Conservation (phyloP, 1,140 invertebrate genomes). For the Oscheius sp. region DNA sequence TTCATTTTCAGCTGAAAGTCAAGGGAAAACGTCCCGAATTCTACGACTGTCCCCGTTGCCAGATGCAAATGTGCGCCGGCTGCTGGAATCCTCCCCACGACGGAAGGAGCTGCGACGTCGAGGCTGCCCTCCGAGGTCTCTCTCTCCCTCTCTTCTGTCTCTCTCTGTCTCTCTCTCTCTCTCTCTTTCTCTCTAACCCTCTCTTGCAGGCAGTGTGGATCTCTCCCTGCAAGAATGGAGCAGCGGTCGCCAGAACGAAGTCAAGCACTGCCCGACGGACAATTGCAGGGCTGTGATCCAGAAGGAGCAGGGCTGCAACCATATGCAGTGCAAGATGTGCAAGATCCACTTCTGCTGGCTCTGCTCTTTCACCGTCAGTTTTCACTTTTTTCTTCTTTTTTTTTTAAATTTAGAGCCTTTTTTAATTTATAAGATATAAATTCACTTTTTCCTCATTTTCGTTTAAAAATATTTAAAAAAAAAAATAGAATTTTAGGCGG, state of each 20-base stretch:
- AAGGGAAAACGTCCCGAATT: neutral
- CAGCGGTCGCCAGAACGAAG: neutral
- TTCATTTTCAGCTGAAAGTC: no score
- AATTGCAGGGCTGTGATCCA: constrained; percentile 1
- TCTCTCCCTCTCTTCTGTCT: neutral
- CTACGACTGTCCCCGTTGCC: neutral
- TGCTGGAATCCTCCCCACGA: constrained; percentile 1
- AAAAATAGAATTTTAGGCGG: neutral
- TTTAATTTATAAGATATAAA: no score
- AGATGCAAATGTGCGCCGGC: neutral
- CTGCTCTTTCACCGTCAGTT: constrained; percentile 3
- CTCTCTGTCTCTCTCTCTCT: neutral
- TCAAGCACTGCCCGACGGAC: constrained; percentile 1
- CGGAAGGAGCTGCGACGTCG: neutral
- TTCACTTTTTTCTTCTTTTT: neutral
- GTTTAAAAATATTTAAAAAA: no score
- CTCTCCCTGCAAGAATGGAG: neutral
- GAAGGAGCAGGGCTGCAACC: constrained; percentile 14
- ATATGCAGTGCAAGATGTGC: constrained; percentile 8
- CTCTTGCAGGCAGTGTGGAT: neutral
- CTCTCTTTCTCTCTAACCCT: neutral
- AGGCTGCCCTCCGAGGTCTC: neutral
- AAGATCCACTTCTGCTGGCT: constrained; percentile 19
- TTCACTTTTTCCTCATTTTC: no score
- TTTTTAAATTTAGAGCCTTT: no score